Conservation (phyloP, 1,140 invertebrate genomes). For the Magallana gigas region DNA sequence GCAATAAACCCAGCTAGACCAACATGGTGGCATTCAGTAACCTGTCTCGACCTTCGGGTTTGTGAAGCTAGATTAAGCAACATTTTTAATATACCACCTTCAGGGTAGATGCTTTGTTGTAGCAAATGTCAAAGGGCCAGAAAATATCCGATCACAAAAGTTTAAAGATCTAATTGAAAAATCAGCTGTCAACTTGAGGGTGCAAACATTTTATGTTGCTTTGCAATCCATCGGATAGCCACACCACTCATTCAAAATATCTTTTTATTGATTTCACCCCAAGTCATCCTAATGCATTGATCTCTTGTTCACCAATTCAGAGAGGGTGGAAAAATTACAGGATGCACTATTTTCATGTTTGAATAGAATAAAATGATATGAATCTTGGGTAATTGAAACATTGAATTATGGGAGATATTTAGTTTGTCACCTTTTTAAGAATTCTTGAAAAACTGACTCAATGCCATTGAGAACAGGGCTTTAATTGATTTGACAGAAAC, state of each 20-base stretch:
- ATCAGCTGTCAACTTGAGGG: slow-evolving; percentile 20
- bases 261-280: slow-evolving; percentile 24
- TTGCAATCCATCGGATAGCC: background rate
- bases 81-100: background rate
- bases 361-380: background rate
- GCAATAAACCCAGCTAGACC: too few species aligned
- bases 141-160: slow-evolving; percentile 27
- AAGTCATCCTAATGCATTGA: background rate
- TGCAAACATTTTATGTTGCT: slow-evolving; percentile 26
- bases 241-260: background rate
- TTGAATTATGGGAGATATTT: slow-evolving; percentile 14
- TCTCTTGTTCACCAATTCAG: slow-evolving; percentile 1
- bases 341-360: background rate
- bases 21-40: background rate
- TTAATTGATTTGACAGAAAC: background rate
- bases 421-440: background rate
- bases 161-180: slow-evolving; percentile 39
- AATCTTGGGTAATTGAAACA: slow-evolving; percentile 23
- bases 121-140: slow-evolving; percentile 20
- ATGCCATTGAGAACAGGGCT: background rate
- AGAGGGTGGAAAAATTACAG: slow-evolving; percentile 24
- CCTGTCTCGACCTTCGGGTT: background rate
- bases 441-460: background rate
- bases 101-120: background rate
- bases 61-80: background rate